Base-by-base conservation (phyloP, 2,113 vertebrate genomes). In the Cynoglossus semilaevis region DNA sequence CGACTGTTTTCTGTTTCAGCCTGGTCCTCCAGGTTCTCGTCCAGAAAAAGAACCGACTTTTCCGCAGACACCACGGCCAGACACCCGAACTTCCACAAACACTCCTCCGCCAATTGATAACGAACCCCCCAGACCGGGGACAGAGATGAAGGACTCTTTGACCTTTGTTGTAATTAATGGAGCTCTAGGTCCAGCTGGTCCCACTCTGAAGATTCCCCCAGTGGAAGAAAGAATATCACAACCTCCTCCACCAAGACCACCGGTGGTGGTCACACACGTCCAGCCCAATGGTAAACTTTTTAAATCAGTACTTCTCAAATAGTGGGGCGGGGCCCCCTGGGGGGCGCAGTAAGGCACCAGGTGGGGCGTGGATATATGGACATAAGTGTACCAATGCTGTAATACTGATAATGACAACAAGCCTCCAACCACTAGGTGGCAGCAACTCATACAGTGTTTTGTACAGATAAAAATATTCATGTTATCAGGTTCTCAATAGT, bases 101-200 rank as follows among this genome's bases (percentile, higher is more conserved):
- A 22, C 44, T 14, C 70, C 68, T 9, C 75, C 77, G 0, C 71
- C 62, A 12, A 84, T 85, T 8, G 77, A 85, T 60, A 65, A 70
- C 51, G 77, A 85, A 14, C 79, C 82, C 16, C 78, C 79, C 57
- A 77, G 68, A 46, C 74, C 77, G 0, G 73, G 64, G 2, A 67
- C 79, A n/a, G 81, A 79, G 17, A 18, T 41, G 3, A 82, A 73
- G 48, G 45, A 66, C 4, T 55, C 69, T 15, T 16, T 34, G 1
- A 13, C 40, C 13, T 14, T 17, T 9, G 19, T 49, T 15, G 42
- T 61, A 41, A 36, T 50, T 55, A 55, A 58, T 0, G 45, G 58
- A 10, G 55, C 44, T 19, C 37, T 56, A 0, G 71, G 64, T 16
- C 77, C 76, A 0, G 43, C 46, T 1, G 67, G 58, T 48, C 72